Base-by-base conservation (phyloP, 1,140 invertebrate genomes). In the Plutomurus gul region DNA sequence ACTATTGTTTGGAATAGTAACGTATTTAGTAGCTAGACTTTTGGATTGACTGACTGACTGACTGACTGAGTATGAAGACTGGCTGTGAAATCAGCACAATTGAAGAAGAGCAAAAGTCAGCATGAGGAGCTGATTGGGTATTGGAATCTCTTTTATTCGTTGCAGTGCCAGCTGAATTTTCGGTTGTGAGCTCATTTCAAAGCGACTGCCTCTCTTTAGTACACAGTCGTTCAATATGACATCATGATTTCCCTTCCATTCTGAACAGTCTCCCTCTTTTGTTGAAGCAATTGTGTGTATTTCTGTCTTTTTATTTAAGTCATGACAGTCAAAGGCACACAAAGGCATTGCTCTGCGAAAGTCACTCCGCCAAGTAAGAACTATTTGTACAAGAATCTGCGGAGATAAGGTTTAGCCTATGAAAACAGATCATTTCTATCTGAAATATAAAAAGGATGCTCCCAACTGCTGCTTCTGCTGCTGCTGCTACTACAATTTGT, bases 21-120 rank as follows among this genome's bases (percentile, higher is more conserved):
- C 5, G 56, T 27, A 10, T 7, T 27, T 27, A n/a, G 25, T 25
- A 56, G 56, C 7, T n/a, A 11, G n/a, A 4, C 22, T 36, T 65
- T 30, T 30, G 56, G 56, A 65, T 65, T 65, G 56, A 65, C 3
- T 65, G 56, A 65, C 27, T 65, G 56, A 65, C 56, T 65, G 56
- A 43, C 39, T 65, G 56, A 65, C 56, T 65, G 56, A 43, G 10
- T 43, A 43, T 43, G 39, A 43, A 43, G 39, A 43, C 39, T 43
- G 39, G n/a, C 39, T 43, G 56, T 65, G 56, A 65, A 65, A 65
- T 65, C 56, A 65, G 56, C 56, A 65, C 13, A 65, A 65, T 65
- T 65, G 56, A 65, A 36, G 56, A 65, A 65, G 56, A 30, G 56
- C 56, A 11, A 65, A n/a, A 36, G 56, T 65, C 56, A 65, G 56